Percentiles rank a stretch among this genome's conserved stretches.
Evolutionary conservation across 1,140 invertebrate species (phyloP).

Genomic region (Conopomorpha cramerella): DNA sequence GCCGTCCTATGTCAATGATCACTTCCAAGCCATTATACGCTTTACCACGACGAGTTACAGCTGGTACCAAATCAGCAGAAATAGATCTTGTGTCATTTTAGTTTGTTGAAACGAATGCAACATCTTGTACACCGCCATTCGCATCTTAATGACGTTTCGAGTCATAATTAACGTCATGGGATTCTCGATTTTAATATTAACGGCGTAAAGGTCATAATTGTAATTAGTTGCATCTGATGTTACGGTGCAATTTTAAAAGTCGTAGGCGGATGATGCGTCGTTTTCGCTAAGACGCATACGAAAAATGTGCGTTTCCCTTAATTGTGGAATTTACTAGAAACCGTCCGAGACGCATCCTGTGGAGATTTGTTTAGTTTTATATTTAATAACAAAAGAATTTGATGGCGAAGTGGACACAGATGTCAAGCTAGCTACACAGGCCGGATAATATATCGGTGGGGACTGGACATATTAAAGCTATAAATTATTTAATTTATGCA

Average conservation of each 20-base stretch:
- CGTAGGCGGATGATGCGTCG: conserved; percentile 13
- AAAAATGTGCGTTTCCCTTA: conserved; percentile 43
- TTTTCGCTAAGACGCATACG: conserved; percentile 35
- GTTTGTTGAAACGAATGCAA: conserved; percentile 16
- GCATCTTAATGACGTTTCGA: conserved; percentile 39
- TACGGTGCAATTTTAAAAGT: conserved; percentile 10
- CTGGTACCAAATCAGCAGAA: conserved; percentile 5
- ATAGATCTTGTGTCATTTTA: conserved; percentile 16
- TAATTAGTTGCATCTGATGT: conserved; percentile 2
- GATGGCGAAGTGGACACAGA: conserved; percentile 22
- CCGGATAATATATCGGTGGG: no score
- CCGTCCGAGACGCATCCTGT: conserved; percentile 16
- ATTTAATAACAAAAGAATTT: conserved; percentile 21
- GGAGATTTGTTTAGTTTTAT: conserved; percentile 27
- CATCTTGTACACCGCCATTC: conserved; percentile 51
- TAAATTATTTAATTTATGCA: neutral
- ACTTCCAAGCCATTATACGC: conserved; percentile 10
- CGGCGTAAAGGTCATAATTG: conserved; percentile 14
- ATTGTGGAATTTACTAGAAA: conserved; percentile 47
- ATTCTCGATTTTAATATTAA: conserved; percentile 14
- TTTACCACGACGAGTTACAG: conserved; percentile 9
- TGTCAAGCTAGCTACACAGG: no score
- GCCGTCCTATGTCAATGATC: conserved; percentile 5
- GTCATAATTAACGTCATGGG: conserved; percentile 16
- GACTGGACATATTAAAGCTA: neutral